Evolutionary conservation across 2,888 invertebrate species (phyloP).

Genomic region (Xanthorhoe spadicearia): DNA sequence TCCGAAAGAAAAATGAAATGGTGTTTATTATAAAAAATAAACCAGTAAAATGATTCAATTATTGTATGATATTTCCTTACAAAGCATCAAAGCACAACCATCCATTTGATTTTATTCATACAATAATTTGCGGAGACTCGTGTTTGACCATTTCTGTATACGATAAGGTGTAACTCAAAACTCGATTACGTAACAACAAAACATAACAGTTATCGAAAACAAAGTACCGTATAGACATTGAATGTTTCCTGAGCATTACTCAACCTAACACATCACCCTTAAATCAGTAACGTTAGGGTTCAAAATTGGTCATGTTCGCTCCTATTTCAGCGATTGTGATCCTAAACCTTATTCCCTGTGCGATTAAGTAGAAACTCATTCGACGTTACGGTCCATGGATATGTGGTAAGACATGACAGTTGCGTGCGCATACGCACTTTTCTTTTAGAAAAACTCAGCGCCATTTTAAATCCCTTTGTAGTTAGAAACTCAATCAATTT

Average conservation of each 20-base stretch:
- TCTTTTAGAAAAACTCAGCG: constrained; percentile 16
- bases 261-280: constrained; percentile 13
- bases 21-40: too few species aligned
- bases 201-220: constrained; percentile 28
- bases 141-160: neutral
- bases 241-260: constrained; percentile 22
- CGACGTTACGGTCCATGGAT: neutral
- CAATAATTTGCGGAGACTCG: neutral
- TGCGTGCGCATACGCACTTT: constrained; percentile 20
- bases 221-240: constrained; percentile 24
- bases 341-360: constrained; percentile 2
- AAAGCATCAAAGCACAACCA: neutral
- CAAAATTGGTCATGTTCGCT: constrained; percentile 1
- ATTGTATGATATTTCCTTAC: too few species aligned
- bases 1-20: too few species aligned
- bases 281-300: neutral
- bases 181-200: constrained; percentile 21
- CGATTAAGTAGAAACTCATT: neutral
- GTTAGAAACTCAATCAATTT: neutral
- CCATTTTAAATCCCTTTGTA: constrained; percentile 9
- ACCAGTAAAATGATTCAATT: too few species aligned
- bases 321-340: neutral
- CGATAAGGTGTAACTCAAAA: constrained; percentile 5
- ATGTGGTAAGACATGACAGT: constrained; percentile 20
- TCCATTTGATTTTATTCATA: neutral